Base-by-base conservation (phyloP, 37 sponge, comb jelly and placozoan species). In the Halichondria panicea region DNA sequence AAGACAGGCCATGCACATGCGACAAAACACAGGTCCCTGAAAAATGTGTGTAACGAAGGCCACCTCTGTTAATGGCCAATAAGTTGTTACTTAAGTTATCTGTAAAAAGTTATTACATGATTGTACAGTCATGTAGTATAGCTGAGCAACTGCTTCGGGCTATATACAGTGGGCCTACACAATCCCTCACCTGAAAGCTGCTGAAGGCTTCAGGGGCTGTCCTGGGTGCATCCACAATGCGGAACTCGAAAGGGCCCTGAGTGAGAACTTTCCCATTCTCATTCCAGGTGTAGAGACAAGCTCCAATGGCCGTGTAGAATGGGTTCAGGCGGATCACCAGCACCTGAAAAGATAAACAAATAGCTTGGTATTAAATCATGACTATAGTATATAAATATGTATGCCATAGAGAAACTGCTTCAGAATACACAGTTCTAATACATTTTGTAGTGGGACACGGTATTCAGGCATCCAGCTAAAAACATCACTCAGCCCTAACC, bases 261-360 rank as follows among this genome's bases (percentile, higher is more conserved):
- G 66, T 76, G 38, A 83, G 71, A 9, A 74, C 27, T 5, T 70
- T 35, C 5, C 43, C 61, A 36, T 68, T 18, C 53, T 84, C 74
- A 3, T 39, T 50, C 90, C 90, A 89, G 44, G 84, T 89, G 84
- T 80, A 89, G 15, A 89, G 76, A 33, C 90, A 89, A 19, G 90
- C 90, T 1, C 90, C 90, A 7, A 70, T 50, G 2, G 68, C 40
- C 0, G 67, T 78, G 41, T 83, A 31, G 74, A 84, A 89, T 4
- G 90, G 90, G 18, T 60, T 52, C 18, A 89, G 64, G 0, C 77
- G 50, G 15, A 66, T 52, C 3, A 89, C 65, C 33, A 46, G 75
- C 12, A 86, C 66, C 84, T 84, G 32, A 4, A 68, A 7, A 41
- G 2, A 32, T 31, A 36, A 7, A 59, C 13, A 34, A 11, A 48